A percentile compares a stretch with the other conserved stretches of the same genome.
Evolutionary conservation across 64 coral and sea anemone species (phyloP).

Genomic region (Actinia equina): DNA sequence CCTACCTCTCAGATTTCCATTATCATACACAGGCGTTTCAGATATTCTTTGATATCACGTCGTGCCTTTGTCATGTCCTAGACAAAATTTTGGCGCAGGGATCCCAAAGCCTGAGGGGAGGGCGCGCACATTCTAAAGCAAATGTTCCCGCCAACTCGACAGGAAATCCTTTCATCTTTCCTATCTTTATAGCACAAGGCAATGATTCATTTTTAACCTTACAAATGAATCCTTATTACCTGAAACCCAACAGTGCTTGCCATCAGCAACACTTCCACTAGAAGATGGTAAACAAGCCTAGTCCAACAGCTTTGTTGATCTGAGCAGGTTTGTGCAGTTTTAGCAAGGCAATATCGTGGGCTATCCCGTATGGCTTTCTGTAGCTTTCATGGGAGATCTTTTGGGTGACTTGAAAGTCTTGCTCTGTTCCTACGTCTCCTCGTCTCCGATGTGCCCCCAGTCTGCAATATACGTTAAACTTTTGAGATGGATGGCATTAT

Average conservation of each 20-base stretch:
- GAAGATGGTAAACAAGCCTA: constrained; percentile 7
- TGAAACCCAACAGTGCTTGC: constrained; percentile 47
- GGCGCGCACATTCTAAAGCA: too few species aligned
- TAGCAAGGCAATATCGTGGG: constrained; percentile 60
- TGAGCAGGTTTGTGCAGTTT: constrained; percentile 27
- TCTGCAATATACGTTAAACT: background rate
- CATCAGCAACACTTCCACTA: constrained; percentile 32
- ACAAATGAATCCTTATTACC: constrained; percentile 12
- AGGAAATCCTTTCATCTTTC: background rate
- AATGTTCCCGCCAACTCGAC: too few species aligned
- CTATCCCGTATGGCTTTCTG: background rate
- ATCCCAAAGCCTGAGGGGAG: too few species aligned
- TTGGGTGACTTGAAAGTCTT: constrained; percentile 26
- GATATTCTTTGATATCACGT: too few species aligned
- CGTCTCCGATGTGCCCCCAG: constrained; percentile 43
- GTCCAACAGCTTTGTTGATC: constrained; percentile 5
- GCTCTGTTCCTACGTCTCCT: constrained; percentile 16
- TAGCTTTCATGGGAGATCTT: constrained; percentile 44
- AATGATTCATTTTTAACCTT: background rate
- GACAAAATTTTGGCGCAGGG: too few species aligned
- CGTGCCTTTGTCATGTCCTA: too few species aligned
- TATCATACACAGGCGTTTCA: too few species aligned
- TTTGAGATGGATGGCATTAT: background rate
- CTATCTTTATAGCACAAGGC: background rate
- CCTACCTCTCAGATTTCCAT: too few species aligned